Conservation (phyloP, 2,113 vertebrate genomes). For the Coturnix japonica region DNA sequence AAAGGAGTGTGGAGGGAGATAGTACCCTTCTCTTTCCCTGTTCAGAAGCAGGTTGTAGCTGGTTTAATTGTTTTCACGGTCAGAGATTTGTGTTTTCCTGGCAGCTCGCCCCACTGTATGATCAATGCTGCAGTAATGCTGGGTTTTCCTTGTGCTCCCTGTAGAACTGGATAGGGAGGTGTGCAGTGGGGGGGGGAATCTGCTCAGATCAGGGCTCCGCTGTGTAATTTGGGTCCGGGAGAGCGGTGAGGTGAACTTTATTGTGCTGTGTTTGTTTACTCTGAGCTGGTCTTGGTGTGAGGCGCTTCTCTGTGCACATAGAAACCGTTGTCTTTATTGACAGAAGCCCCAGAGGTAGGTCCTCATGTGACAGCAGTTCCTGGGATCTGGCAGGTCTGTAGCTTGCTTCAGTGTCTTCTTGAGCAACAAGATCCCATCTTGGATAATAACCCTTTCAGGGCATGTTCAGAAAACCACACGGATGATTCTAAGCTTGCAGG, state of each 20-base stretch:
- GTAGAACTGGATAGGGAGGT: slow-evolving; percentile 64
- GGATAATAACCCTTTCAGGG: slow-evolving; percentile 60
- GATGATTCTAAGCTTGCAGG: slow-evolving; percentile 2
- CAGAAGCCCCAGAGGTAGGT: slow-evolving; percentile 73
- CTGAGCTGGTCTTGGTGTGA: slow-evolving; percentile 70
- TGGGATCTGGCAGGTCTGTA: slow-evolving; percentile 52
- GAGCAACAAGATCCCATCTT: slow-evolving; percentile 47
- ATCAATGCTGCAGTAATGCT: slow-evolving; percentile 58
- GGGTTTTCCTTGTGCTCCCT: slow-evolving; percentile 44
- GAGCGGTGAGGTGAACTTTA: slow-evolving; percentile 66
- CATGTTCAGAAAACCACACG: slow-evolving; percentile 26
- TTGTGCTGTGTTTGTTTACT: slow-evolving; percentile 76
- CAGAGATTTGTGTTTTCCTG: slow-evolving; percentile 55
- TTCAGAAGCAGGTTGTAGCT: slow-evolving; percentile 44
- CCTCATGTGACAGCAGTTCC: slow-evolving; percentile 76
- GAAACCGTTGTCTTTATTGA: slow-evolving; percentile 84
- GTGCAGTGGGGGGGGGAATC: not conserved
- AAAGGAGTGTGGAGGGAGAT: slow-evolving; percentile 35
- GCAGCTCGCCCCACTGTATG: slow-evolving; percentile 36
- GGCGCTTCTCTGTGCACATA: slow-evolving; percentile 81
- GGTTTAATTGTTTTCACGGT: slow-evolving; percentile 50
- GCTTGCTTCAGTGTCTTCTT: slow-evolving; percentile 42
- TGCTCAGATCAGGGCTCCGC: slow-evolving; percentile 19
- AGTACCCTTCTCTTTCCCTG: slow-evolving; percentile 25
- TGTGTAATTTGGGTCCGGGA: slow-evolving; percentile 22